Conservation (phyloP, 2,113 vertebrate genomes). For the Albula glossodonta region DNA sequence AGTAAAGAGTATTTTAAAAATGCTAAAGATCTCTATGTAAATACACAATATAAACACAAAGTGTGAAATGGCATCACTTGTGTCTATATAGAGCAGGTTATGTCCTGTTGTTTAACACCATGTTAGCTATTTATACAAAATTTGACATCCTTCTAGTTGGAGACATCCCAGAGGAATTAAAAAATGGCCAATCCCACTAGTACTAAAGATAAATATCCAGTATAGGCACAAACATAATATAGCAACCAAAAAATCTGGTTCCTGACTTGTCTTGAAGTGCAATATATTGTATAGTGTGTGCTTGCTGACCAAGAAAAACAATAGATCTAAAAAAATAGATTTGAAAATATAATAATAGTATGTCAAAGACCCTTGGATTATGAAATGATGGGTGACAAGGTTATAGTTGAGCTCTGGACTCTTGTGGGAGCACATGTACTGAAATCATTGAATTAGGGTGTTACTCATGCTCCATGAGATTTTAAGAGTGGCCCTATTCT, state of each 20-base stretch:
- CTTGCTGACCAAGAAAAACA: no score
- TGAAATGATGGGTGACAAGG: no score
- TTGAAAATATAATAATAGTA: no score
- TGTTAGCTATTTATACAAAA: neutral
- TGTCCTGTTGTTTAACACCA: slow-evolving; percentile 25
- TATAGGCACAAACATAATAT: neutral
- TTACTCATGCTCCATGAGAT: no score
- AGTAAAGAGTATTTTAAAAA: slow-evolving; percentile 48
- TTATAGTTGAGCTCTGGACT: no score
- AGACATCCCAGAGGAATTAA: slow-evolving; percentile 8
- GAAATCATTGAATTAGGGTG: no score
- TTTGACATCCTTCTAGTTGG: slow-evolving; percentile 20
- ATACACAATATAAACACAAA: slow-evolving; percentile 25
- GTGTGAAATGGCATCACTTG: slow-evolving; percentile 32
- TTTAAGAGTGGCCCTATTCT: no score
- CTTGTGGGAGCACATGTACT: no score
- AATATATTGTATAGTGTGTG: no score
- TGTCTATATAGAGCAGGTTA: slow-evolving; percentile 29
- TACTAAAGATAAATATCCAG: neutral
- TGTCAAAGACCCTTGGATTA: no score
- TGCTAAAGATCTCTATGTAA: slow-evolving; percentile 55
- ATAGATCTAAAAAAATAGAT: no score
- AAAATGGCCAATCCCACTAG: neutral
- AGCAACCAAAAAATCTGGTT: neutral
- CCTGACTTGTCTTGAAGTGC: neutral